A percentile compares a stretch with the other conserved stretches of the same genome.
phyloP scores from a whole-genome alignment of 2,888 invertebrate genomes.

The Trissolcus japonicus region DNA sequence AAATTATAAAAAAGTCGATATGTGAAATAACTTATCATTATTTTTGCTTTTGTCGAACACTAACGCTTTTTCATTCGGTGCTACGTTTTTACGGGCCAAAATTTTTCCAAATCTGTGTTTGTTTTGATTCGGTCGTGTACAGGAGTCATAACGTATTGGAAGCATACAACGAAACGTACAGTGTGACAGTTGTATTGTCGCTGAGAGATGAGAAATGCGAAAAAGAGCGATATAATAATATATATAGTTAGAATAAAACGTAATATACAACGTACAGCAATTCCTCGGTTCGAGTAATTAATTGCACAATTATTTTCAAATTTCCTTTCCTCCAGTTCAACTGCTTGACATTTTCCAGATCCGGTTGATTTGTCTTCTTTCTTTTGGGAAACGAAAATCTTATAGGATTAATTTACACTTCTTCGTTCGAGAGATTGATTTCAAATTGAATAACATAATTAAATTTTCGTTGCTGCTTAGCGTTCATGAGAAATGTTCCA shows the following conservation, averaged over 20 bases:
- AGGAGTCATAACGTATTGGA: constrained; percentile 18
- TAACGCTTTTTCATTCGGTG: neutral
- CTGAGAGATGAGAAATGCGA: constrained; percentile 16
- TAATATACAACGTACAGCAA: constrained; percentile 13
- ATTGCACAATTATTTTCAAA: constrained; percentile 18
- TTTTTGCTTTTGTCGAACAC: no score
- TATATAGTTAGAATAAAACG: no score
- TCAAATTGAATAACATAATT: constrained; percentile 1
- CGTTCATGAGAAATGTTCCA: no score
- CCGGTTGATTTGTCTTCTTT: no score
- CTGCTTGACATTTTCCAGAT: constrained; percentile 1
- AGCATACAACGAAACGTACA: constrained; percentile 7
- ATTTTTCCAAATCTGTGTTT: constrained; percentile 10
- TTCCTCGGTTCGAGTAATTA: constrained; percentile 18
- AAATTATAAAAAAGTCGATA: neutral
- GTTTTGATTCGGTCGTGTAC: constrained; percentile 15
- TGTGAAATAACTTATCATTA: constrained; percentile 13
- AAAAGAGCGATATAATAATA: constrained; percentile 23
- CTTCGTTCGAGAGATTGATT: neutral
- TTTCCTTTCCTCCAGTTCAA: constrained; percentile 5
- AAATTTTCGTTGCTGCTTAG: neutral
- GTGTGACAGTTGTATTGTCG: constrained; percentile 3
- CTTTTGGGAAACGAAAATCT: neutral
- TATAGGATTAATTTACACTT: neutral
- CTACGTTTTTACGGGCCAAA: neutral